Evolutionary conservation across 2,888 invertebrate genomes (phyloP).

Genomic region (Agelastica alni): DNA sequence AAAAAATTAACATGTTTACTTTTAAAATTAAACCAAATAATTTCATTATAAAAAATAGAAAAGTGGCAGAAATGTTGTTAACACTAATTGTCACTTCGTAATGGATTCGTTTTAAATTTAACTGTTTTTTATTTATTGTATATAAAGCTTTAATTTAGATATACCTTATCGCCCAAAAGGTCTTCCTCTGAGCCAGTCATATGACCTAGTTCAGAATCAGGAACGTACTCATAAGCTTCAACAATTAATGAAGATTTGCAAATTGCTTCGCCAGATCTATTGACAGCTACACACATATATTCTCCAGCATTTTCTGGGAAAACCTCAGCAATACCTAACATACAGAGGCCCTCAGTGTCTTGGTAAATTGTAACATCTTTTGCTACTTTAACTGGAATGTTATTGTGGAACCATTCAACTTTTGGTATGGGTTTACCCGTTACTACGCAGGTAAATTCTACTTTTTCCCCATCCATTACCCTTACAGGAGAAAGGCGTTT

Average conservation of each 20-base stretch:
- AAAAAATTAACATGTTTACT: neutral
- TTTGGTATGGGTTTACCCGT: slow-evolving; percentile 78
- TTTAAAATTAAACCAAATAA: too few species aligned
- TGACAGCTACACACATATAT: slow-evolving; percentile 82
- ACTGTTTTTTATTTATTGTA: too few species aligned
- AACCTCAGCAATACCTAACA: slow-evolving; percentile 81
- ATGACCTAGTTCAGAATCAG: slow-evolving; percentile 80
- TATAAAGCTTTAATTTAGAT: too few species aligned
- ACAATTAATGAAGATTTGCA: slow-evolving; percentile 77
- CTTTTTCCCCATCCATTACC: slow-evolving; percentile 88
- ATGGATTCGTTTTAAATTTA: too few species aligned
- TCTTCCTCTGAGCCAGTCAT: slow-evolving; percentile 78
- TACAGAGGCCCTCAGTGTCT: slow-evolving; percentile 78
- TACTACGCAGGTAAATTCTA: slow-evolving; percentile 73
- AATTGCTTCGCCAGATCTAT: slow-evolving; percentile 80
- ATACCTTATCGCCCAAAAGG: slow-evolving; percentile 77
- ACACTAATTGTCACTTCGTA: too few species aligned
- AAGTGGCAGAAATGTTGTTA: too few species aligned
- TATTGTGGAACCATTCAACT: slow-evolving; percentile 80
- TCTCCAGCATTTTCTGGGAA: slow-evolving; percentile 89
- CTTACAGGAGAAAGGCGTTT: slow-evolving; percentile 72
- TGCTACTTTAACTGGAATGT: slow-evolving; percentile 71
- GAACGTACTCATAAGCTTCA: slow-evolving; percentile 92
- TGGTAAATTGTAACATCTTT: slow-evolving; percentile 77
- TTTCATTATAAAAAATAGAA: too few species aligned